Evolutionary conservation across 1,140 invertebrate species (phyloP), one percentile per base, ranked within the genome.

Genomic region (Solenopsis fugax): DNA sequence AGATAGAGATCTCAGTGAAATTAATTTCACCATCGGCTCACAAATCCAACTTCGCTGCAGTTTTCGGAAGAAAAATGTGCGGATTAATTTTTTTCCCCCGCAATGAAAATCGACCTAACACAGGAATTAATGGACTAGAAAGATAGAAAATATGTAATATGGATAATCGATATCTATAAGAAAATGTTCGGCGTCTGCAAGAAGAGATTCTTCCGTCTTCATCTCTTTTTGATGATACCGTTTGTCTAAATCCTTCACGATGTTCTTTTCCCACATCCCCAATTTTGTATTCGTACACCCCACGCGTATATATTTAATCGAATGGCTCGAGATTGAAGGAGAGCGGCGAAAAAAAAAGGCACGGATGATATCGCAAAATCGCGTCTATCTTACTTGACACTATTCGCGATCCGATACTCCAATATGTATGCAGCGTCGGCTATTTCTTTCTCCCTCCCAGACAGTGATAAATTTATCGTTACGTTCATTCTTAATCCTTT

Each of bases 381-480:
- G 73, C 73, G 58, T 85, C 48, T 64, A 64, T 76, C 82, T 78
- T 78, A 48, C 13, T 52, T 56, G 82, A 85, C 56, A 64, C 34
- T 41, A 76, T 13, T 64, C 12, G 6, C 48, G 58, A 76, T 50
- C 58, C 71, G 48, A 85, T 64, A 78, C 34, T 85, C 50, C 60
- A 85, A 75, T 84, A 84, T 84, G 80, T 60, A 84, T 84, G 69
- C 80, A 60, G 41, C 45, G 54, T 50, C 80, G 54, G 54, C 69
- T 84, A 50, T 75, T 84, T 50, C 80, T 84, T 84, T 84, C 80
- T 84, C 60, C 45, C 56, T 60, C n/a, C n/a, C 69, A 37, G 80
- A 84, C 80, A 84, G 80, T 84, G 80, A 84, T 84, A 75, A 73
- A 84, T 84, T 84, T 84, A 84, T 84, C 54, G 80, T 84, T 84